Evolutionary conservation across 2,888 invertebrate species (phyloP).

Genomic region (Amiota mariae): DNA sequence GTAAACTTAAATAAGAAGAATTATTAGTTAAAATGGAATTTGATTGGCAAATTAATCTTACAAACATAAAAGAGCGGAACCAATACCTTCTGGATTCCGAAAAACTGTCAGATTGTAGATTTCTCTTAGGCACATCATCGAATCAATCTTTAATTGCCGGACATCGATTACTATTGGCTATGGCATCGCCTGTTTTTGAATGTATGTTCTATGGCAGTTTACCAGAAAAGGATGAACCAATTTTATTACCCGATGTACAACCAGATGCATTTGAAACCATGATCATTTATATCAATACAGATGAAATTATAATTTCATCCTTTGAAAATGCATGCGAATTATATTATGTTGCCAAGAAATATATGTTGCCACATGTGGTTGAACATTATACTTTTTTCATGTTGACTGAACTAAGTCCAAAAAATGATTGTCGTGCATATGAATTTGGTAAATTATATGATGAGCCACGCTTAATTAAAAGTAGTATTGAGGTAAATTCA

Average conservation of each 20-base stretch:
- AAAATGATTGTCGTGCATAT: slow-evolving; percentile 89
- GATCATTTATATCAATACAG: slow-evolving; percentile 89
- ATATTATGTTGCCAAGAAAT: slow-evolving; percentile 91
- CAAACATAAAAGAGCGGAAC: slow-evolving; percentile 82
- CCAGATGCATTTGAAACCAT: slow-evolving; percentile 89
- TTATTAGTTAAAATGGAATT: slow-evolving; percentile 53
- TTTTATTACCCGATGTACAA: slow-evolving; percentile 88
- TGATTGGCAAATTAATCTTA: slow-evolving; percentile 86
- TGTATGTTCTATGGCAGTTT: slow-evolving; percentile 91
- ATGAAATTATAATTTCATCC: slow-evolving; percentile 84
- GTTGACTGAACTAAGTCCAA: slow-evolving; percentile 81
- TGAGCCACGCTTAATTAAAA: slow-evolving; percentile 85
- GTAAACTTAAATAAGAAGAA: too few relatives aligned
- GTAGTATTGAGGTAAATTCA: slow-evolving; percentile 80
- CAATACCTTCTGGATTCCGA: slow-evolving; percentile 84
- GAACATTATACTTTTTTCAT: slow-evolving; percentile 87
- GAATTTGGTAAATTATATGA: slow-evolving; percentile 91
- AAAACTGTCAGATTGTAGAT: slow-evolving; percentile 88
- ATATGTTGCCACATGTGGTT: slow-evolving; percentile 88
- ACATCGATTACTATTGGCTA: slow-evolving; percentile 87
- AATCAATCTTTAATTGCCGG: slow-evolving; percentile 83
- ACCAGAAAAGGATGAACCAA: slow-evolving; percentile 85
- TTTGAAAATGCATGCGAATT: slow-evolving; percentile 91
- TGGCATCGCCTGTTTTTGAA: slow-evolving; percentile 91
- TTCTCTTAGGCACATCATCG: slow-evolving; percentile 85